phyloP scores from a whole-genome alignment of 2,888 invertebrate genomes.

The Crematogaster levior region DNA sequence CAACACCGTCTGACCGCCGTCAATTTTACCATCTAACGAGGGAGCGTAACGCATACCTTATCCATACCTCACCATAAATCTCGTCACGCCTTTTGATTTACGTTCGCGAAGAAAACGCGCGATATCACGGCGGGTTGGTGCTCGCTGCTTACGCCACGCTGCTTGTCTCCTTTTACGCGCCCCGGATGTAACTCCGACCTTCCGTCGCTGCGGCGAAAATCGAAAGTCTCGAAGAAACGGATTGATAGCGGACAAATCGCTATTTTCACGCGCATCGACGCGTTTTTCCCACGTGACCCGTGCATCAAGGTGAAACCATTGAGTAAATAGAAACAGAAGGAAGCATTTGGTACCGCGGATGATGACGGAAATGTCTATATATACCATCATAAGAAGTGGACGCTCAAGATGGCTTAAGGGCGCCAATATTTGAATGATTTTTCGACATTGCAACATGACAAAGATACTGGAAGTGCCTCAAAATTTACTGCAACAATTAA shows the following conservation, averaged over 20 bases:
- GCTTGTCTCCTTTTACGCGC: conserved; percentile 17
- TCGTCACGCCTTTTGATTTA: conserved; percentile 69
- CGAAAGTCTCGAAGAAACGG: neutral
- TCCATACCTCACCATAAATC: conserved; percentile 74
- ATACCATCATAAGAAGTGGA: no score
- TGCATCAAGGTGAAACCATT: neutral
- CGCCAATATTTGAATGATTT: no score
- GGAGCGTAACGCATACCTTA: conserved; percentile 67
- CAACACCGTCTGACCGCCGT: conserved; percentile 64
- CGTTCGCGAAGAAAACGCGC: conserved; percentile 40
- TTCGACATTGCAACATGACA: no score
- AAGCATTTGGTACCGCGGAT: no score
- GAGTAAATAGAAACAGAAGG: no score
- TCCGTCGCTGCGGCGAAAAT: conserved; percentile 9
- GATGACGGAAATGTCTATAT: no score
- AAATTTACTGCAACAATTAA: no score
- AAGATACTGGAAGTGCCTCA: no score
- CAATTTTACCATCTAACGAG: conserved; percentile 74
- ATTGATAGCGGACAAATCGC: conserved; percentile 36
- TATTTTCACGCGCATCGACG: neutral
- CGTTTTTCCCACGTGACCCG: neutral
- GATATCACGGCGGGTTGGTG: conserved; percentile 23
- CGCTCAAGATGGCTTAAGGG: no score
- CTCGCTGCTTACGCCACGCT: neutral
- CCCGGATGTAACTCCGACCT: conserved; percentile 1